phyloP scores from a whole-genome alignment of 2,888 invertebrate species.

The Melieria omissa region DNA sequence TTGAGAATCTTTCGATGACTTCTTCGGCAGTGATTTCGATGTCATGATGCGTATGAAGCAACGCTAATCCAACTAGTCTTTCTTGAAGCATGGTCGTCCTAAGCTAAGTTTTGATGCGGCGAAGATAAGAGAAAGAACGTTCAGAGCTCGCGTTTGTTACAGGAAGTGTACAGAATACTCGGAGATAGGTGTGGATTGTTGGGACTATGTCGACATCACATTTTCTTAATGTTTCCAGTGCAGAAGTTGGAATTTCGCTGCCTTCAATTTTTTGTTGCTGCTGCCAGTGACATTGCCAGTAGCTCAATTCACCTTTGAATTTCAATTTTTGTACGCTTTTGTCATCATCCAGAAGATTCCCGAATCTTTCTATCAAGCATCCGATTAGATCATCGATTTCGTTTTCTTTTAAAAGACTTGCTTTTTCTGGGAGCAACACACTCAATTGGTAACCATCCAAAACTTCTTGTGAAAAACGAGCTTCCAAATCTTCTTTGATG shows the following conservation, averaged over 20 bases:
- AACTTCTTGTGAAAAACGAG: conserved; percentile 9
- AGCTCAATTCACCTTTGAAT: not conserved
- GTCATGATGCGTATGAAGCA: too few species aligned
- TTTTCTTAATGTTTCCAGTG: too few species aligned
- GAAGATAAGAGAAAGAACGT: too few species aligned
- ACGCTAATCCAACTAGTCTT: too few species aligned
- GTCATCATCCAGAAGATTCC: not conserved
- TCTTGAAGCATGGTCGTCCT: too few species aligned
- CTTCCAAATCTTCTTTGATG: conserved; percentile 1
- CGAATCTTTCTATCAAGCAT: not conserved
- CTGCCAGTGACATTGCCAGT: not conserved
- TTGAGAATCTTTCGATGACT: too few species aligned
- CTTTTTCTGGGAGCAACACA: conserved; percentile 8
- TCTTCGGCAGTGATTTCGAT: too few species aligned
- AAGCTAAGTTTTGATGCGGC: too few species aligned
- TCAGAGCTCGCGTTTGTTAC: too few species aligned
- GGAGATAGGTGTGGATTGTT: conserved; percentile 7
- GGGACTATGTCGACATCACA: not conserved
- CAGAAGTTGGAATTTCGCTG: too few species aligned
- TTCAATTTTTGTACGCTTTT: not conserved
- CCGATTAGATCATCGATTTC: conserved; percentile 1
- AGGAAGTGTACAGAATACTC: not conserved
- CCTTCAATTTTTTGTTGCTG: not conserved
- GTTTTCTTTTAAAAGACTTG: not conserved
- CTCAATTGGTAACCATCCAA: conserved; percentile 3